A percentile compares a stretch with the other conserved stretches of the same genome.
Conservation (phyloP, 2,113 vertebrate genomes). For the Lethenteron camtschaticum region DNA sequence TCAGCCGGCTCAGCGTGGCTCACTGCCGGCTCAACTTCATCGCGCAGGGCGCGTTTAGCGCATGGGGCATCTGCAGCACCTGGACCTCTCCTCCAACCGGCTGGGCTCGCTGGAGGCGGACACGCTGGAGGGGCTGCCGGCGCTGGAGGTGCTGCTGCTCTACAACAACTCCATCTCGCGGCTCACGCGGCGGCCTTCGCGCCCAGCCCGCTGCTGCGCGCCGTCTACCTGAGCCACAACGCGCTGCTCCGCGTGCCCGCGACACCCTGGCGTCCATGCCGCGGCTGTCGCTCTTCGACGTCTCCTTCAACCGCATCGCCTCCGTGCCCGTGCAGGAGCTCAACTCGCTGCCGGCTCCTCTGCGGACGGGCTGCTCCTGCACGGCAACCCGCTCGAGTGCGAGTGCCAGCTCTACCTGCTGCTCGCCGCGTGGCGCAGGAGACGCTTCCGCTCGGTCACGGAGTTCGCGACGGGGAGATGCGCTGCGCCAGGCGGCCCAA, state of each 20-base stretch:
- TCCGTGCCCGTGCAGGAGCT: slow-evolving; percentile 29
- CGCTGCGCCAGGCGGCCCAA: slow-evolving; percentile 18
- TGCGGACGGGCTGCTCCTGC: slow-evolving; percentile 37
- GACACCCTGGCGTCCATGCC: slow-evolving; percentile 24
- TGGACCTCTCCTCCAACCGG: slow-evolving; percentile 48
- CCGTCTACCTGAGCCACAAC: slow-evolving; percentile 44
- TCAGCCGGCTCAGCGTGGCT: slow-evolving; percentile 31
- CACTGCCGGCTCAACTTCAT: slow-evolving; percentile 33
- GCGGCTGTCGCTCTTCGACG: slow-evolving; percentile 35
- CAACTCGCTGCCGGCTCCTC: slow-evolving; percentile 24
- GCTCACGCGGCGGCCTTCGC: slow-evolving; percentile 28
- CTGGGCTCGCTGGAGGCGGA: slow-evolving; percentile 26
- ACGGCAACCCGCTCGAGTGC: slow-evolving; percentile 44
- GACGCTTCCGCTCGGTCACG: slow-evolving; percentile 32
- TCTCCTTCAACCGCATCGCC: slow-evolving; percentile 37
- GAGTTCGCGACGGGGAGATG: slow-evolving; percentile 35
- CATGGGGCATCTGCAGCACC: slow-evolving; percentile 26
- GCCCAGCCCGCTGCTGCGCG: slow-evolving; percentile 27
- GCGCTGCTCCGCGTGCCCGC: slow-evolving; percentile 23
- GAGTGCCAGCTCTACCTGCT: slow-evolving; percentile 34
- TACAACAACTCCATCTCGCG: slow-evolving; percentile 39
- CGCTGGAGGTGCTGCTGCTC: slow-evolving; percentile 35
- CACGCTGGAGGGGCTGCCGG: slow-evolving; percentile 28
- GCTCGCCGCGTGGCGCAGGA: slow-evolving; percentile 40
- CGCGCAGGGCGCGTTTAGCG: slow-evolving; percentile 25